phyloP scores from a whole-genome alignment of 2,888 invertebrate species.

The Lasioglossum figueresi region DNA sequence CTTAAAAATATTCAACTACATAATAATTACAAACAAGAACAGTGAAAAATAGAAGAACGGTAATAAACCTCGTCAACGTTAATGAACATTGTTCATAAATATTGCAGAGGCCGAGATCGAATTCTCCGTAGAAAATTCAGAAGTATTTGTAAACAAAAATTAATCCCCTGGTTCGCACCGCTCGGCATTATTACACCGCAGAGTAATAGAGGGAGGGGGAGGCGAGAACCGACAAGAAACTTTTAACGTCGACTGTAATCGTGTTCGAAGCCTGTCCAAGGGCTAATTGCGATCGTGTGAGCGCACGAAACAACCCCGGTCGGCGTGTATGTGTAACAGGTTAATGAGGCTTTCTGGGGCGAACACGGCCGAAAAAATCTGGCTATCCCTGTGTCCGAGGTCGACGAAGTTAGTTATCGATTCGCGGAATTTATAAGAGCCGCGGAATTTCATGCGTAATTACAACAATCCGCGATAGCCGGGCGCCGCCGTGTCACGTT shows the following conservation, averaged over 20 bases:
- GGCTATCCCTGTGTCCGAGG: background rate
- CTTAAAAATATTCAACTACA: no score
- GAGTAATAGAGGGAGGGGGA: background rate
- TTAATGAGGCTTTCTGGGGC: background rate
- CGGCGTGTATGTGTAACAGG: background rate
- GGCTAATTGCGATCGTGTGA: constrained; percentile 1
- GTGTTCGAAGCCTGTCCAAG: background rate
- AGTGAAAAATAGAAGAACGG: background rate
- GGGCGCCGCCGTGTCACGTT: constrained; percentile 1
- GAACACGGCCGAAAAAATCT: background rate
- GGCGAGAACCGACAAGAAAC: background rate
- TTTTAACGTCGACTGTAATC: background rate
- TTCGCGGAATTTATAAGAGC: constrained; percentile 3
- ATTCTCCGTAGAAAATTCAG: background rate
- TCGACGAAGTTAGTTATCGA: constrained; percentile 34
- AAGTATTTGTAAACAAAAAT: background rate
- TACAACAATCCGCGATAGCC: background rate
- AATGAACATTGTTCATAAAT: no score
- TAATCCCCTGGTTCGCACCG: background rate
- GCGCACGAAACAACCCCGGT: background rate
- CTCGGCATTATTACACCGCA: background rate
- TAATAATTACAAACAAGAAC: no score
- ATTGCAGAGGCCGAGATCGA: background rate
- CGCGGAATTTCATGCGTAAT: constrained; percentile 20
- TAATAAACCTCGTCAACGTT: no score